Evolutionary conservation across 2,113 vertebrate genomes (phyloP), one percentile per base, ranked within the genome.

Genomic region (Zootoca vivipara): DNA sequence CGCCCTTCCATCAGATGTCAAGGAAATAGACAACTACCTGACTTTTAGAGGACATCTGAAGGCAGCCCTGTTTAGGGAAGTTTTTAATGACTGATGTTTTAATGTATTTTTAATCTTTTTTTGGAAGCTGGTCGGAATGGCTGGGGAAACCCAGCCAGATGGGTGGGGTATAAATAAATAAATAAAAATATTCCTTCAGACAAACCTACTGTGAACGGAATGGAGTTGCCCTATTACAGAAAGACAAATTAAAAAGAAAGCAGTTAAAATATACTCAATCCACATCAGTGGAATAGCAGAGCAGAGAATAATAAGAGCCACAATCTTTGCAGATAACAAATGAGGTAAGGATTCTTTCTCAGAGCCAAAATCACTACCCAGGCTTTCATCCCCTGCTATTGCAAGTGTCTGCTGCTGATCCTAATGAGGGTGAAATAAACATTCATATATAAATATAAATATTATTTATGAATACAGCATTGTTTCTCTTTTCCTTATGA

Each of bases 291-390:
- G 73, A 90, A 40, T 3, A 28, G 13, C 42, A 81, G 56, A 92
- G 56, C 1, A 81, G 83, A 15, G 2, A 90, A 87, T 79, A 89
- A 78, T 79, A 92, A 75, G 73, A 78, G 67, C 52, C 90, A 20
- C 13, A 85, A 0, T 52, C 89, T 73, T 78, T 22, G 22, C 79
- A 87, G 84, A 7, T 78, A 82, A 93, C 73, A 91, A 94, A 90
- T 91, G 5, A 38, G 83, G 78, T 86, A 72, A 24, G n/a, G 2
- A 80, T 89, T 78, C 88, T 26, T 88, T 90, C 92, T 82, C 12
- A 56, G 28, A 92, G 80, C 56, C 28, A 52, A 72, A 90, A 38
- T 5, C 78, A 58, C 58, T 42, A 30, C 69, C 75, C 78, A 88
- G 40, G 46, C 86, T 74, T n/a, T 67, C 35, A 90, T 85, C 58